Conservation (phyloP, 2,797 vertebrate species). For the Acrossocheilus wenchowensis region DNA sequence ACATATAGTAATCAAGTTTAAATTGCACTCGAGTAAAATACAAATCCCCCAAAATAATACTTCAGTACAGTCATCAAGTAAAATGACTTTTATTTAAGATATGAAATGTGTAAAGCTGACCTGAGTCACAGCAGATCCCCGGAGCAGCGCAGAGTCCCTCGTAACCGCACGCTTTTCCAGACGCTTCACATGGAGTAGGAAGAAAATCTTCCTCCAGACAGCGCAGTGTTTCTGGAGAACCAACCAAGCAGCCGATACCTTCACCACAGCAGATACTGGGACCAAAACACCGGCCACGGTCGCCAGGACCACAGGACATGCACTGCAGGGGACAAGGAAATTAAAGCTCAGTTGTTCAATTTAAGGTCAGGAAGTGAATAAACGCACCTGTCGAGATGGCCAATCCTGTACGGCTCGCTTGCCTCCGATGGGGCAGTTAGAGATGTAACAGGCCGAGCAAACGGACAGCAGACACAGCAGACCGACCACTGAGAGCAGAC, state of each 20-base stretch:
- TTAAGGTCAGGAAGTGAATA: background rate
- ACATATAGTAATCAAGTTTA: too few relatives aligned
- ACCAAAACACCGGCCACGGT: constrained; percentile 80
- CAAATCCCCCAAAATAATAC: too few relatives aligned
- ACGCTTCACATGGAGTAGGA: constrained; percentile 78
- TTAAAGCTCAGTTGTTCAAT: background rate
- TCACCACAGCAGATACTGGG: constrained; percentile 80
- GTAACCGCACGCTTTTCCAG: constrained; percentile 74
- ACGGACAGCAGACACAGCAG: constrained; percentile 82
- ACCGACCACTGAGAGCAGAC: constrained; percentile 68
- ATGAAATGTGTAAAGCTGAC: constrained; percentile 61
- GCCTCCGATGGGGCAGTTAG: constrained; percentile 86
- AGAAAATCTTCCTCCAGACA: constrained; percentile 80
- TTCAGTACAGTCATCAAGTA: too few relatives aligned
- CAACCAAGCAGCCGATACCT: constrained; percentile 82
- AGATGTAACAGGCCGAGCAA: constrained; percentile 87
- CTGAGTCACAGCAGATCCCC: constrained; percentile 80
- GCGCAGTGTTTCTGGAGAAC: constrained; percentile 76
- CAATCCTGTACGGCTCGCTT: constrained; percentile 77
- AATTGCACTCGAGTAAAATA: too few relatives aligned
- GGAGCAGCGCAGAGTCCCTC: constrained; percentile 72
- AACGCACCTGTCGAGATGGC: constrained; percentile 79
- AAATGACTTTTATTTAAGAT: background rate
- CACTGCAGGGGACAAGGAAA: constrained; percentile 61
- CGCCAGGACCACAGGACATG: constrained; percentile 74